Evolutionary conservation across 2,113 vertebrate genomes (phyloP).

Genomic region (Cyphomyrus plagiostoma): DNA sequence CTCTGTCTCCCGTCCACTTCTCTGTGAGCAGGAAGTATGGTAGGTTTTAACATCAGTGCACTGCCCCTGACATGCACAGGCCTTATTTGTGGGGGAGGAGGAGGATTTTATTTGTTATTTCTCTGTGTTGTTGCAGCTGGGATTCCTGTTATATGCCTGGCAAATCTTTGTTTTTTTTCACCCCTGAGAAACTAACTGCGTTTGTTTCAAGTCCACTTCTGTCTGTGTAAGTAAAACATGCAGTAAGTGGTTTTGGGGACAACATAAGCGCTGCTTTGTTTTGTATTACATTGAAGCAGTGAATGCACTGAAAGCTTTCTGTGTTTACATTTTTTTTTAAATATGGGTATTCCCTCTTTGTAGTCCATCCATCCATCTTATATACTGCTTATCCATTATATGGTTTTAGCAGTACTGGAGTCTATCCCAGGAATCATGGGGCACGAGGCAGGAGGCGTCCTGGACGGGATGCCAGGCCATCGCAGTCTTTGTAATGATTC

Average conservation of each 20-base stretch:
- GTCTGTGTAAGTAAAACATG: neutral
- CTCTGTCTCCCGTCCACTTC: neutral
- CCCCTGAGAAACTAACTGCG: neutral
- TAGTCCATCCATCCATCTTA: neutral
- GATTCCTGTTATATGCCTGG: neutral
- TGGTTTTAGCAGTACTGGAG: neutral
- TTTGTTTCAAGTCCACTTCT: conserved; percentile 1
- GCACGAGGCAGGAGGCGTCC: neutral
- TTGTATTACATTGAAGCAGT: neutral
- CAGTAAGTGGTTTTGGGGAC: neutral
- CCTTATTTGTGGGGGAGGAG: neutral
- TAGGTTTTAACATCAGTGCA: neutral
- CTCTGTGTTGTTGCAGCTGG: neutral
- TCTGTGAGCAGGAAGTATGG: neutral
- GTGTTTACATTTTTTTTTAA: neutral
- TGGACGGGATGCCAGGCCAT: neutral
- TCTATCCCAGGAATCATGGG: neutral
- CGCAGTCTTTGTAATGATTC: neutral
- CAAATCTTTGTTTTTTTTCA: neutral
- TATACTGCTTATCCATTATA: neutral
- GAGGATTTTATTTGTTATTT: neutral
- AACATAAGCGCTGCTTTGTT: neutral
- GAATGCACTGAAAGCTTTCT: neutral
- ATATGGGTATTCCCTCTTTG: neutral
- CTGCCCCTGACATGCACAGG: neutral